A percentile compares a stretch with the other conserved stretches of the same genome.
Evolutionary conservation across 2,888 invertebrate genomes (phyloP).

Genomic region (Troides oblongomaculatus): DNA sequence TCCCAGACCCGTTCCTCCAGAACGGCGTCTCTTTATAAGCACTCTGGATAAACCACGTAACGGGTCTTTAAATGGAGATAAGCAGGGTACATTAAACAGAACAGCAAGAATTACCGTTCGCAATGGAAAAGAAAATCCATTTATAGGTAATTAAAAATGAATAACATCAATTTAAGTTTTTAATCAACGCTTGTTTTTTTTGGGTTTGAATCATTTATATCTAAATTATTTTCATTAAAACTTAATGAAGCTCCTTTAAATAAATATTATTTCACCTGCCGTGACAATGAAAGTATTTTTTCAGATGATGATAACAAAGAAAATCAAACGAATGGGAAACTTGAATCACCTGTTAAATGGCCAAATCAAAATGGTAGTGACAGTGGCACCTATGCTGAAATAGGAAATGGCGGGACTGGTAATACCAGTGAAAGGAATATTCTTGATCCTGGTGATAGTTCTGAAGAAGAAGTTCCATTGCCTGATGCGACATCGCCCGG

Average conservation of each 20-base stretch:
- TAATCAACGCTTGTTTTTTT: too few species aligned
- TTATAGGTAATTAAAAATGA: conserved; percentile 55
- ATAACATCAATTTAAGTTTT: not conserved
- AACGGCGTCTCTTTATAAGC: conserved; percentile 66
- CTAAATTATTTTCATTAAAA: too few species aligned
- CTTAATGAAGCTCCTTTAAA: too few species aligned
- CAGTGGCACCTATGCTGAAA: conserved; percentile 76
- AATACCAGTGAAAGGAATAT: conserved; percentile 71
- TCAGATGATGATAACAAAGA: conserved; percentile 75
- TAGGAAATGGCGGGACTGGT: conserved; percentile 69
- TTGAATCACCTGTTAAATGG: conserved; percentile 74
- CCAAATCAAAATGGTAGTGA: conserved; percentile 73
- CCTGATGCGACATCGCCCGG: conserved; percentile 74
- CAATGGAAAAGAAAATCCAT: conserved; percentile 75
- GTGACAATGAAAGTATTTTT: not conserved
- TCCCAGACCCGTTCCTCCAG: conserved; percentile 64
- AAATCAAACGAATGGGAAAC: conserved; percentile 73
- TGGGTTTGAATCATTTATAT: too few species aligned
- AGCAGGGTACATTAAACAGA: conserved; percentile 69
- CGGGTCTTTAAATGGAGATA: conserved; percentile 67
- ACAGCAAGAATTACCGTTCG: conserved; percentile 64
- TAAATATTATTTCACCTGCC: too few species aligned
- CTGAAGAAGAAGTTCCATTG: conserved; percentile 72
- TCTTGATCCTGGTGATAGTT: conserved; percentile 73
- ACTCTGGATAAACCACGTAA: conserved; percentile 72